These are phyloP conservation scores for Crotalus viridis DNA, from an alignment of 2,113 vertebrate species.

Conservation along the genomic window DNA sequence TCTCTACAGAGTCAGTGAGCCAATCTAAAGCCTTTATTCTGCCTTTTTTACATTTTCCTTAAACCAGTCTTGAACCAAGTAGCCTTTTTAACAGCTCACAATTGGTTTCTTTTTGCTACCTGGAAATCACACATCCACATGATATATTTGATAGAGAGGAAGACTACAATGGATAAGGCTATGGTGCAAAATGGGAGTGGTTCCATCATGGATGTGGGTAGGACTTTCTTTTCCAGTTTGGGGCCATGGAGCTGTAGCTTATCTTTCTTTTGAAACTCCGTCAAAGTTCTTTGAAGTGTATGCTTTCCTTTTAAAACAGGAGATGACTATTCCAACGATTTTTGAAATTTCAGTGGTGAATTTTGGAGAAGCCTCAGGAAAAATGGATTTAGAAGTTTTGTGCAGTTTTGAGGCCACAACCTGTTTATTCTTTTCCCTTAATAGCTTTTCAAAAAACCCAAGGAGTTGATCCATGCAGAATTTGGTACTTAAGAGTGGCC, in stretches of 20 bases:
- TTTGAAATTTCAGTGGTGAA: background rate
- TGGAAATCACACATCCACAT: background rate
- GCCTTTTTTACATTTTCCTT: background rate
- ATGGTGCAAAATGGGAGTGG: background rate
- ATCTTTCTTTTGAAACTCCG: background rate
- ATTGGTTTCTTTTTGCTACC: background rate
- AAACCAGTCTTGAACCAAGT: background rate
- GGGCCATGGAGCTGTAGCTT: background rate
- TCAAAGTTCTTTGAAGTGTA: background rate
- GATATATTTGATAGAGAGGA: background rate
- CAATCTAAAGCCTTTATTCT: background rate
- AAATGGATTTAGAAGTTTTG: background rate
- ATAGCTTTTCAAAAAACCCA: background rate
- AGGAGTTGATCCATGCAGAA: background rate
- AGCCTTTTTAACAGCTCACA: background rate
- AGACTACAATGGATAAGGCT: background rate
- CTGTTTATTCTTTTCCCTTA: background rate
- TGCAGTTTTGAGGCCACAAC: background rate
- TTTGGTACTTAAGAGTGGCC: background rate
- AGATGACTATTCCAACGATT: background rate
- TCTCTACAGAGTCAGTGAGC: background rate
- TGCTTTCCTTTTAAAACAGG: background rate
- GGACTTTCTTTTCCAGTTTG: background rate
- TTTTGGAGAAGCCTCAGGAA: background rate
- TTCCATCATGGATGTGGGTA: background rate